These are phyloP conservation scores for Octopus sinensis DNA, from an alignment of 1,140 invertebrate species.

Conservation along the genomic window DNA sequence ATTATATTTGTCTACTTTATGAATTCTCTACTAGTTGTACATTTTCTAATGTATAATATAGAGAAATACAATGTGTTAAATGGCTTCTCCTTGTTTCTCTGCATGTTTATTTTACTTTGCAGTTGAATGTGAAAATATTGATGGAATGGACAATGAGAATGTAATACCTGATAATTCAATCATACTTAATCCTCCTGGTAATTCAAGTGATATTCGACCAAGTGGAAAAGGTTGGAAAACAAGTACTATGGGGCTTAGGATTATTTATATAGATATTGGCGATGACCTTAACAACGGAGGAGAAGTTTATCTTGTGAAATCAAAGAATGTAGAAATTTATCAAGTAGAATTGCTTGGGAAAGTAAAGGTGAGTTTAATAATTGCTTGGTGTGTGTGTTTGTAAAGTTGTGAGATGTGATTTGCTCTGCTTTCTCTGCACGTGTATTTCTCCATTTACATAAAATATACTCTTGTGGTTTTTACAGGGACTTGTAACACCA, in stretches of 20 bases:
- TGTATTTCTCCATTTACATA: no score
- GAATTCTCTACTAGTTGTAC: no score
- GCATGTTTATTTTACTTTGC: no score
- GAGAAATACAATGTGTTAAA: no score
- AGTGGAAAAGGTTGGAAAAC: not conserved
- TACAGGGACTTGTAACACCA: no score
- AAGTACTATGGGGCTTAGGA: not conserved
- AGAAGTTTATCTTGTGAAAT: not conserved
- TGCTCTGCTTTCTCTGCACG: no score
- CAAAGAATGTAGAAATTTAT: not conserved
- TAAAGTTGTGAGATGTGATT: no score
- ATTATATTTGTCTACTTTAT: no score
- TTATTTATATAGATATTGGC: not conserved
- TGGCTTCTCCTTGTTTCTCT: no score
- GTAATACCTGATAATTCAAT: not conserved
- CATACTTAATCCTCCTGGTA: not conserved
- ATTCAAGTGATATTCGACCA: not conserved
- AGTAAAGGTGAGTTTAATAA: not conserved
- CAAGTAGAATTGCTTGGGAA: not conserved
- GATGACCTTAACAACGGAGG: not conserved
- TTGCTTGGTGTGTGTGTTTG: no score
- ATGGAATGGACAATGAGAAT: constrained; percentile 1
- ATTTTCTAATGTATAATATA: no score
- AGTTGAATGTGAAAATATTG: not conserved
- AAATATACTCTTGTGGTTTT: no score